Evolutionary conservation across 2,797 vertebrate species (phyloP).

Genomic region (Selene dorsalis): DNA sequence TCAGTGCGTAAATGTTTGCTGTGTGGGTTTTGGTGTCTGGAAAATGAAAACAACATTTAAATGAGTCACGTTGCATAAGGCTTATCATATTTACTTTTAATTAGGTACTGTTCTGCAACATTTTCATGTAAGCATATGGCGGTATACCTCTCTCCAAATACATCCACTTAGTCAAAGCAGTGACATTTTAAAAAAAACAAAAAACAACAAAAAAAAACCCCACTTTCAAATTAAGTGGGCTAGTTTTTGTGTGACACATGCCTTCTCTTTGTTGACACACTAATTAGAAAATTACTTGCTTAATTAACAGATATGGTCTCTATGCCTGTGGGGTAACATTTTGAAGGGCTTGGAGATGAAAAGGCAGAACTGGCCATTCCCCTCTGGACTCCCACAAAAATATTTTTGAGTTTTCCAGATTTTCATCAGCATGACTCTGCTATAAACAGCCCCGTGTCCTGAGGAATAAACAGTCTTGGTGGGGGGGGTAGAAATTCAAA

Average conservation of each 20-base stretch:
- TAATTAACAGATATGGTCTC: not conserved
- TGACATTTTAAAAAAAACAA: conserved; percentile 5
- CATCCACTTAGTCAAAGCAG: not conserved
- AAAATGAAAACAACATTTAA: not conserved
- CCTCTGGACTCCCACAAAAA: conserved; percentile 14
- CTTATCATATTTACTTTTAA: not conserved
- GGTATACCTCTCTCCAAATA: not conserved
- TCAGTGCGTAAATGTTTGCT: not conserved
- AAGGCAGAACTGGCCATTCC: conserved; percentile 22
- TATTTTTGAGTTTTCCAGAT: conserved; percentile 28
- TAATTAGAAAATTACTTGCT: conserved; percentile 5
- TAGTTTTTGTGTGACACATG: conserved; percentile 10
- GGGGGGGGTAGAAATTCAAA: not conserved
- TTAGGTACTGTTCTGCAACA: not conserved
- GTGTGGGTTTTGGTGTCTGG: not conserved
- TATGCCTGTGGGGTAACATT: not conserved
- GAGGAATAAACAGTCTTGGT: conserved; percentile 41
- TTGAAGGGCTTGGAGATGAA: conserved; percentile 24
- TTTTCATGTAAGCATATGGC: not conserved
- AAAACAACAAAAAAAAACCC: too few relatives aligned
- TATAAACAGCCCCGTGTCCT: conserved; percentile 44
- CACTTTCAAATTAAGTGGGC: not conserved
- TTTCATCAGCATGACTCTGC: conserved; percentile 34
- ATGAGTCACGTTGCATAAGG: not conserved
- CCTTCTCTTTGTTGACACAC: conserved; percentile 5